Base-by-base conservation (phyloP, 1,140 invertebrate genomes). In the Lineus longissimus region DNA sequence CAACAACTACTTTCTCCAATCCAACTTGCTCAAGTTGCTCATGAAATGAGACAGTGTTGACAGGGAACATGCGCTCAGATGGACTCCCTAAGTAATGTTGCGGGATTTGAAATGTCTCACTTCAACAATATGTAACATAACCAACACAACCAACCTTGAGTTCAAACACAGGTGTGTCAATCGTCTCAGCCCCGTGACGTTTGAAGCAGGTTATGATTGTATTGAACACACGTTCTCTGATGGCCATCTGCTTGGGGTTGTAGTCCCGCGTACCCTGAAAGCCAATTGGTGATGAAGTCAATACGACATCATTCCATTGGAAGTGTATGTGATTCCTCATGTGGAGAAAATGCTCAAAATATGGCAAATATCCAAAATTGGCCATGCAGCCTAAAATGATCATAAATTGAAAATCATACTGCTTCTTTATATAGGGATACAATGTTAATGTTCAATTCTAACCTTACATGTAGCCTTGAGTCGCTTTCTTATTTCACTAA, bases 81-180 rank as follows among this genome's bases (percentile, higher is more conserved):
- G n/a, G n/a, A n/a, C n/a, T n/a, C n/a, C n/a, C n/a, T n/a, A n/a
- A n/a, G n/a, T n/a, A n/a, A 59, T n/a, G 27, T 19, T 33, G n/a
- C 40, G n/a, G 19, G 9, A 4, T 59, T 33, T 59, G 2, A 19
- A 31, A 17, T 11, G 40, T 13, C n/a, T 31, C n/a, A 33, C 13
- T 30, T 13, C 22, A 7, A 9, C 6, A 59, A 43, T 27, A 47
- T 30, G 29, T n/a, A 22, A 60, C 2, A 51, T 36, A 30, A 15
- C 7, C 22, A 7, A 9, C 9, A 61, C 25, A 57, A 67, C 69
- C 75, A 81, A 95, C 93, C 86, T 95, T 98, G 11, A 98, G 81
- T 84, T 99, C 97, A 86, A 99, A 99, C 17, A 99, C 92, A 61
- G 97, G 97, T 47, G 97, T 99, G 76, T 99, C 97, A 77, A 99